Base-by-base conservation (phyloP, 2,888 invertebrate species). In the Drosophila siamana region DNA sequence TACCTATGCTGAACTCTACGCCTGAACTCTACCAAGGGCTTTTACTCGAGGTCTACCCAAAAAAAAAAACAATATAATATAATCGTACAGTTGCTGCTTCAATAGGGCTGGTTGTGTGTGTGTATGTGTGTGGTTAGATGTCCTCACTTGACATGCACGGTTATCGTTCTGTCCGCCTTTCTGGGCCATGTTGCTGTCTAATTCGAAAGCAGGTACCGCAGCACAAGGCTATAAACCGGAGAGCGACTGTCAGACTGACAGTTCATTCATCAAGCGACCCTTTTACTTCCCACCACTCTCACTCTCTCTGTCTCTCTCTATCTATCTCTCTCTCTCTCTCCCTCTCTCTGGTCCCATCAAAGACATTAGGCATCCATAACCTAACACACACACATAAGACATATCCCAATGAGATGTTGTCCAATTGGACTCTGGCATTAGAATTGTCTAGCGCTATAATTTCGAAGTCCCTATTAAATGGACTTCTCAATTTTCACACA, bases 11-110 rank as follows among this genome's bases (percentile, higher is more conserved):
- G 33, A 30, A 13, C 33, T 47, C 61, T 50, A 44, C 24, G 38
- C 46, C n/a, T 82, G 77, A 83, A 87, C 88, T 80, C 84, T 69
- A 28, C 16, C 80, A 80, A 87, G 83, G 83, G 80, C 86, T 62
- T 73, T 70, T 66, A 47, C 48, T 51, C 66, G 74, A 68, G 28
- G 66, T 57, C 48, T 47, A 13, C 13, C 33, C 8, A 9, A 28
- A 28, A 28, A 11, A 26, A 26, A 26, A 26, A 2, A 22, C 28
- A 41, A 6, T 2, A 52, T 41, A n/a, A 51, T 38, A 38, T 36
- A 36, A 50, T 36, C 22, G 4, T 33, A 28, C 7, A 28, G 33
- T 4, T 28, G 7, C 19, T 19, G n/a, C 13, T 19, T 19, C 19
- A n/a, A n/a, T n/a, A n/a, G n/a, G n/a, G n/a, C n/a, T 19, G 2